Conservation (phyloP, 2,888 invertebrate species). For the Trisateles emortualis region DNA sequence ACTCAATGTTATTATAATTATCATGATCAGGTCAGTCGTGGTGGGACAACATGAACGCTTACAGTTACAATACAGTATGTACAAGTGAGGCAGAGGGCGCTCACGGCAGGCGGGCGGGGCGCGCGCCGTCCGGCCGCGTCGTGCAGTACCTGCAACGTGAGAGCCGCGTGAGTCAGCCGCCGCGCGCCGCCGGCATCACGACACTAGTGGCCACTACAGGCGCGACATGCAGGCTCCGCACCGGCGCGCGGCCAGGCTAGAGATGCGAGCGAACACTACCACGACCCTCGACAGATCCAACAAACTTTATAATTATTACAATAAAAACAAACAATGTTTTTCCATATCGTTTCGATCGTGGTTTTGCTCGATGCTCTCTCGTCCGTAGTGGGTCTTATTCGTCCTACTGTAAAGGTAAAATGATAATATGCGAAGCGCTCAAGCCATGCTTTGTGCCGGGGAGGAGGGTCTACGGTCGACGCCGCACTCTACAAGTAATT, state of each 20-base stretch:
- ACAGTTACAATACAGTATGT: conserved; percentile 60
- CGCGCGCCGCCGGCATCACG: no score
- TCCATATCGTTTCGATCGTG: neutral
- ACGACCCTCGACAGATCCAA: neutral
- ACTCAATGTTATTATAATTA: conserved; percentile 63
- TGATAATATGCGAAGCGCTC: conserved; percentile 44
- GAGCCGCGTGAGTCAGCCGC: neutral
- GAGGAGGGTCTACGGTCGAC: conserved; percentile 41
- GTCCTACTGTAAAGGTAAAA: conserved; percentile 22
- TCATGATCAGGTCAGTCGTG: conserved; percentile 57
- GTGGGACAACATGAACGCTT: conserved; percentile 56
- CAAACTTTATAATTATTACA: neutral
- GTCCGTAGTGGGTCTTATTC: conserved; percentile 1
- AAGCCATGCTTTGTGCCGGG: conserved; percentile 64
- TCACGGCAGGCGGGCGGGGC: conserved; percentile 1
- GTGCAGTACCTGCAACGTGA: conserved; percentile 31
- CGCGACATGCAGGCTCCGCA: no score
- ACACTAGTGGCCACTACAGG: conserved; percentile 9
- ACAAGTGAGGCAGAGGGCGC: conserved; percentile 44
- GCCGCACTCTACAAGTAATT: conserved; percentile 50
- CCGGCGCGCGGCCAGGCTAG: no score
- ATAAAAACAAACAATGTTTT: neutral
- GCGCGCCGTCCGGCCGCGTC: neutral
- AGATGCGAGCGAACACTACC: conserved; percentile 4
- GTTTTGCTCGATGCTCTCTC: neutral